These are phyloP conservation scores for Lobophora halterata DNA, from an alignment of 2,888 invertebrate species.

Conservation along the genomic window DNA sequence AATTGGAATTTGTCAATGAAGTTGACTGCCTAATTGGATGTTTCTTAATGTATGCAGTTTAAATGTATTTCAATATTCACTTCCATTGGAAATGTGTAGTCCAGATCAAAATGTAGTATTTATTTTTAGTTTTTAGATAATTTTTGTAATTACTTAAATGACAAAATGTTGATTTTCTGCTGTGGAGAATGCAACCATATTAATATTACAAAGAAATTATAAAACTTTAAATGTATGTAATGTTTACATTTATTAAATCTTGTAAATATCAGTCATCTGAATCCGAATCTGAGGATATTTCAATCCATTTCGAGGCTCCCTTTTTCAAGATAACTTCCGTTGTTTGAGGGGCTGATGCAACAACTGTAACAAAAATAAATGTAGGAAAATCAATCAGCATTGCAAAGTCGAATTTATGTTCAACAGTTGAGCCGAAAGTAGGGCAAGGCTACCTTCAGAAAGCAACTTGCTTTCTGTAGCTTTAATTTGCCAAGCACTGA, in stretches of 20 bases:
- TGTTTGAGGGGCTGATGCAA: slow-evolving; percentile 56
- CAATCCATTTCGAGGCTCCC: slow-evolving; percentile 65
- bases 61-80: slow-evolving; percentile 25
- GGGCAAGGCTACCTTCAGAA: slow-evolving; percentile 7
- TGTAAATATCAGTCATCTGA: slow-evolving; percentile 54
- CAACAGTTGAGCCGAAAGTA: slow-evolving; percentile 6
- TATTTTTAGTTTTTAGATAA: slow-evolving; percentile 29
- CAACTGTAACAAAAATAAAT: slow-evolving; percentile 52
- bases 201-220: slow-evolving; percentile 43
- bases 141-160: slow-evolving; percentile 12
- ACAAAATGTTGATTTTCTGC: slow-evolving; percentile 35
- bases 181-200: slow-evolving; percentile 56
- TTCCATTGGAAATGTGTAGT: slow-evolving; percentile 22
- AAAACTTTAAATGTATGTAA: slow-evolving; percentile 57
- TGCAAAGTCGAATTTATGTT: slow-evolving; percentile 5
- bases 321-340: slow-evolving; percentile 61
- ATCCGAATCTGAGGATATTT: slow-evolving; percentile 72
- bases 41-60: slow-evolving; percentile 31
- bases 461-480: slow-evolving; percentile 5
- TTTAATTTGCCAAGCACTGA: slow-evolving; percentile 9
- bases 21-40: slow-evolving; percentile 52
- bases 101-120: slow-evolving; percentile 33
- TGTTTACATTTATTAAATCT: slow-evolving; percentile 63
- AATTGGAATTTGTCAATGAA: slow-evolving; percentile 48
- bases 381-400: slow-evolving; percentile 10